Percentiles rank a stretch among this genome's conserved stretches.
These are phyloP conservation scores for Erinaceus europaeus DNA, from an alignment of 2,113 vertebrate species.

Conservation along the genomic window DNA sequence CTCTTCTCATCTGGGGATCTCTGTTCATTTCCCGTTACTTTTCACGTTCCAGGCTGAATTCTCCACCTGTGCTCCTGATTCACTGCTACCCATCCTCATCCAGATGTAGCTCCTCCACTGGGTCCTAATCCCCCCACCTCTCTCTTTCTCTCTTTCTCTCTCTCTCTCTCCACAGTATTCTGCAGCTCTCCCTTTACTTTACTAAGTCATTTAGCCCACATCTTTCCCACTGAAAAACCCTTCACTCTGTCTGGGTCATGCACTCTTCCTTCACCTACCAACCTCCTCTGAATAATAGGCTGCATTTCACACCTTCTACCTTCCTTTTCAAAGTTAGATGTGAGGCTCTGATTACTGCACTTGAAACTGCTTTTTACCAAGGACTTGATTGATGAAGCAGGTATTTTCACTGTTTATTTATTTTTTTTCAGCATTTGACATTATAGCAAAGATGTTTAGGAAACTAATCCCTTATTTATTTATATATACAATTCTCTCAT, in stretches of 20 bases:
- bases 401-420: not conserved
- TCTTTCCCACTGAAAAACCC: not conserved
- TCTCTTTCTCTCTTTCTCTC: no score
- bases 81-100: not conserved
- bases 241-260: not conserved
- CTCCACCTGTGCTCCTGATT: constrained; percentile 42
- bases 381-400: not conserved
- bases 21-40: constrained; percentile 19
- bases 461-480: not conserved
- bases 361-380: not conserved
- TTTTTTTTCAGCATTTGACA: not conserved
- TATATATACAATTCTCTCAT: not conserved
- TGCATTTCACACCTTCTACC: not conserved
- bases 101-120: not conserved
- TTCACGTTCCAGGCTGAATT: not conserved
- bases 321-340: not conserved
- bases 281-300: not conserved
- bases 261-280: not conserved
- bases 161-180: not conserved
- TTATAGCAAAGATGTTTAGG: not conserved
- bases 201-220: not conserved
- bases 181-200: not conserved
- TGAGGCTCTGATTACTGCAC: not conserved
- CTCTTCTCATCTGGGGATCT: constrained; percentile 47
- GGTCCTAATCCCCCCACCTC: no score